A percentile compares a stretch with the other conserved stretches of the same genome.
Conservation (phyloP, 2,797 vertebrate species). For the Darevskia mixta region DNA sequence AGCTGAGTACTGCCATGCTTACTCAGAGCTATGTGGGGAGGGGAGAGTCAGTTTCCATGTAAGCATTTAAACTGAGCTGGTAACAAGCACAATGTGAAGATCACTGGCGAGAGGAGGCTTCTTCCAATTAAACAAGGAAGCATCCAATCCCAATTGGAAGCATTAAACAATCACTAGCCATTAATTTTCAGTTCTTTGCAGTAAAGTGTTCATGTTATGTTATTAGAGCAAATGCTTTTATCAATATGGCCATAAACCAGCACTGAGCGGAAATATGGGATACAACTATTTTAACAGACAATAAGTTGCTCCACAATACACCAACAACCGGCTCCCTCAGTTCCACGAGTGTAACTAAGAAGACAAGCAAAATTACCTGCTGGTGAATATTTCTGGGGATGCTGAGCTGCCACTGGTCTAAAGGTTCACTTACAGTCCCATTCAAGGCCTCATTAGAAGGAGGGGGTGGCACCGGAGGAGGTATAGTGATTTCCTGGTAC, state of each 20-base stretch:
- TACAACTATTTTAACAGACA: background rate
- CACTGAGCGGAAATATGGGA: too few relatives aligned
- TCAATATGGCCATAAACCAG: too few relatives aligned
- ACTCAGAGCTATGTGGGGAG: background rate
- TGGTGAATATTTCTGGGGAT: constrained; percentile 85
- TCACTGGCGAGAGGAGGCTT: background rate
- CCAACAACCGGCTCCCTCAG: background rate
- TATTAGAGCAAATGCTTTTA: too few relatives aligned
- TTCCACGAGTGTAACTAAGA: background rate
- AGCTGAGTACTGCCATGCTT: background rate
- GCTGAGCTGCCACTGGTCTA: constrained; percentile 80
- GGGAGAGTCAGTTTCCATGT: background rate
- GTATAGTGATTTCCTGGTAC: constrained; percentile 88
- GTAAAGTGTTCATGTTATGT: too few relatives aligned
- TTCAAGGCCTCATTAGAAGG: constrained; percentile 92
- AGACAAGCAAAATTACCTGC: constrained; percentile 79
- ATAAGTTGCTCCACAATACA: background rate
- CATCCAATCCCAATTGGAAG: background rate
- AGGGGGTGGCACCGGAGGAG: constrained; percentile 90
- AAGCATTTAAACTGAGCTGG: background rate
- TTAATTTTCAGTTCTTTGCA: too few relatives aligned
- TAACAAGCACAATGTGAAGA: background rate
- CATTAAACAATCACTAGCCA: background rate
- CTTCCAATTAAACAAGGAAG: background rate
- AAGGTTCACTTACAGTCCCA: constrained; percentile 85